Conservation (phyloP, 2,888 invertebrate species). For the Bombyx huttoni region DNA sequence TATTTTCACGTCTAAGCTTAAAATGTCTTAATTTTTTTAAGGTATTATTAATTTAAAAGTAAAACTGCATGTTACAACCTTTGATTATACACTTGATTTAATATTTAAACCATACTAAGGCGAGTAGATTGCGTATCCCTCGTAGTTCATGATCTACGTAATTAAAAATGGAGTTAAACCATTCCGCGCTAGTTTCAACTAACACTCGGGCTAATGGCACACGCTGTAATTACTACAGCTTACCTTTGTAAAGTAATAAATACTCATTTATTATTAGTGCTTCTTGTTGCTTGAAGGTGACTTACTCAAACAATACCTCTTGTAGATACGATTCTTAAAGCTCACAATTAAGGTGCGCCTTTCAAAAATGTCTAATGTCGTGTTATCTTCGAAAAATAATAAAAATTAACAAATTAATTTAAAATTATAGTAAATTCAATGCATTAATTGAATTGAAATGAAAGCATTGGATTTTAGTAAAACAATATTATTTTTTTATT, state of each 20-base stretch:
- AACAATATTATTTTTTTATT: no score
- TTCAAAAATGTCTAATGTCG: no score
- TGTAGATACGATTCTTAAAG: background rate
- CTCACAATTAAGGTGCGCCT: no score
- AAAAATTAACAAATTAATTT: no score
- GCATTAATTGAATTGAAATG: no score
- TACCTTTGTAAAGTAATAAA: conserved; percentile 29
- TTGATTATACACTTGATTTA: no score
- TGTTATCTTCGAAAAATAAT: no score
- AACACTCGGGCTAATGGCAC: conserved; percentile 31
- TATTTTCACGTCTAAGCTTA: background rate
- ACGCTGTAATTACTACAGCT: conserved; percentile 39
- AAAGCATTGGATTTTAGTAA: no score
- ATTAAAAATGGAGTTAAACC: conserved; percentile 2
- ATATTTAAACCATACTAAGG: no score
- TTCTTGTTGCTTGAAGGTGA: conserved; percentile 23
- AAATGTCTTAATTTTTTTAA: background rate
- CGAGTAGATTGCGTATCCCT: background rate
- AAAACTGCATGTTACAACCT: no score
- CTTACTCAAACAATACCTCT: background rate
- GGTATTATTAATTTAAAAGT: no score
- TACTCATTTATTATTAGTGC: conserved; percentile 34
- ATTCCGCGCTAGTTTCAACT: background rate
- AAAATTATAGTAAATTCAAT: no score
- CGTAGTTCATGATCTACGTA: background rate